These are phyloP conservation scores for Drosophila merina DNA, from an alignment of 2,888 invertebrate species.

Conservation along the genomic window DNA sequence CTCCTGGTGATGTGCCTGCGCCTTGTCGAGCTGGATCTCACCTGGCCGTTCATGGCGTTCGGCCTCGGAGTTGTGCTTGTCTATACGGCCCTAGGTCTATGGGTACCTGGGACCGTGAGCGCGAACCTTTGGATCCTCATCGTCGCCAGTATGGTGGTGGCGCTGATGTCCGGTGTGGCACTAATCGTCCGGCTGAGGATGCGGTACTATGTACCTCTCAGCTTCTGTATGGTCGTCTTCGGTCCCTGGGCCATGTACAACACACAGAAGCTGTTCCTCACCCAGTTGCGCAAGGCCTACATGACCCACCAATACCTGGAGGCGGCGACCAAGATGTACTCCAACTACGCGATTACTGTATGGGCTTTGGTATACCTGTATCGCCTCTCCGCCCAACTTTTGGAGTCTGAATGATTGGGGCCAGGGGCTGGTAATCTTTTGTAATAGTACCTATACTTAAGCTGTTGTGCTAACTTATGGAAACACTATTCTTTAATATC, in stretches of 20 bases:
- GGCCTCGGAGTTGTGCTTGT: conserved; percentile 38
- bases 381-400: conserved; percentile 7
- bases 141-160: conserved; percentile 37
- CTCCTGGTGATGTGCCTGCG: conserved; percentile 46
- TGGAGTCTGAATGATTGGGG: conserved; percentile 30
- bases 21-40: conserved; percentile 43
- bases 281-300: background rate
- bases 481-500: background rate
- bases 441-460: background rate
- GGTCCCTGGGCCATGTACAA: conserved; percentile 71
- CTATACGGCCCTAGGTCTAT: conserved; percentile 54
- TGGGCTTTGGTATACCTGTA: conserved; percentile 25
- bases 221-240: conserved; percentile 46
- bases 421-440: background rate
- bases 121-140: conserved; percentile 57
- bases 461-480: background rate
- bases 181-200: conserved; percentile 39
- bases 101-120: conserved; percentile 43
- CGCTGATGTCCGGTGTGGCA: conserved; percentile 38
- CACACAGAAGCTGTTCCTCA: conserved; percentile 34
- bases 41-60: conserved; percentile 43
- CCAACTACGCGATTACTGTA: conserved; percentile 54
- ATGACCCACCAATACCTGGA: conserved; percentile 33
- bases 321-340: conserved; percentile 51
- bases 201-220: conserved; percentile 54